phyloP scores from a whole-genome alignment of 2,888 invertebrate species.

The Drosophila stalkeri region DNA sequence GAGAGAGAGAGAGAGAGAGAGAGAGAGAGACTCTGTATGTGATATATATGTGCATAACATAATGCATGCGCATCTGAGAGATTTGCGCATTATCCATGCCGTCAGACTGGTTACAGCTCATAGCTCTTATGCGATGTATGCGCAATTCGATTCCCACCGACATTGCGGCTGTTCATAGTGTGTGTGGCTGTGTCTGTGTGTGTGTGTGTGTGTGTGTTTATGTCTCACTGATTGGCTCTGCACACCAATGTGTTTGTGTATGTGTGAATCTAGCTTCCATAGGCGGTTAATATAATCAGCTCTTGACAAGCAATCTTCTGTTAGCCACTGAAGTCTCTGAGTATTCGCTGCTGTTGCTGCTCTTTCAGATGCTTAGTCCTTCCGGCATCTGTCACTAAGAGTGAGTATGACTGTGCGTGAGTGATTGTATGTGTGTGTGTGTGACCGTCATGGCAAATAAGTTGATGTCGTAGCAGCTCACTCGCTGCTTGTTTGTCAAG shows the following conservation, averaged over 20 bases:
- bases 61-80: slow-evolving; percentile 58
- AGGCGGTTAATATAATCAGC: slow-evolving; percentile 73
- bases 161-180: slow-evolving; percentile 13
- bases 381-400: slow-evolving; percentile 63
- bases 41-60: slow-evolving; percentile 27
- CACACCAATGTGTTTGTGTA: slow-evolving; percentile 1
- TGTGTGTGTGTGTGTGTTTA: slow-evolving; percentile 2
- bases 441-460: slow-evolving; percentile 54
- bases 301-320: slow-evolving; percentile 73
- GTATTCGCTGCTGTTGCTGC: slow-evolving; percentile 46
- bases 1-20: too few relatives aligned
- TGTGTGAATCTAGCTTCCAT: slow-evolving; percentile 35
- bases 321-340: slow-evolving; percentile 61
- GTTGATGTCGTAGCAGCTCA: slow-evolving; percentile 37
- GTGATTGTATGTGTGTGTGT: slow-evolving; percentile 24
- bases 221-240: slow-evolving; percentile 44
- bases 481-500: slow-evolving; percentile 68
- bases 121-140: slow-evolving; percentile 39
- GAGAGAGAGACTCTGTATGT: too few relatives aligned
- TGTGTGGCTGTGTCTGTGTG: slow-evolving; percentile 1
- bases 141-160: slow-evolving; percentile 46
- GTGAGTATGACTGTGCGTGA: slow-evolving; percentile 9
- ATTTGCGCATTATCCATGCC: slow-evolving; percentile 53
- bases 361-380: slow-evolving; percentile 51
- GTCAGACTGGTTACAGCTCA: slow-evolving; percentile 24